phyloP scores from a whole-genome alignment of 2,113 vertebrate genomes.

The Trogon surrucura region DNA sequence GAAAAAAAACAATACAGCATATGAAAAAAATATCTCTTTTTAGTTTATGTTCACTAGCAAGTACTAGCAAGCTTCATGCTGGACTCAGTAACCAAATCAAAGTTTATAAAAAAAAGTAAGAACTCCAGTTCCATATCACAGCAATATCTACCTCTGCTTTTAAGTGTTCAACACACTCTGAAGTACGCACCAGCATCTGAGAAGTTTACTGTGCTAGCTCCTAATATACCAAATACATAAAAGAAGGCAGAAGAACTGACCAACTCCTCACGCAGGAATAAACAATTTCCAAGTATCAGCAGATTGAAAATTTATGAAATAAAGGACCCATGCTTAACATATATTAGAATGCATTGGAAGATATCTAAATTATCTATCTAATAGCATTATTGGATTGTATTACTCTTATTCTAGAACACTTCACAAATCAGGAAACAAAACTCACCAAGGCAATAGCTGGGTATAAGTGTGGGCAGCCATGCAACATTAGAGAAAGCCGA shows the following conservation, averaged over 20 bases:
- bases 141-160: not conserved
- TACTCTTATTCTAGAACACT: not conserved
- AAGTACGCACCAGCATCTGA: not conserved
- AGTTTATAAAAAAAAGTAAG: not conserved
- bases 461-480: constrained; percentile 95
- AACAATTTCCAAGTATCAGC: not conserved
- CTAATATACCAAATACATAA: not conserved
- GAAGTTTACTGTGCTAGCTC: not conserved
- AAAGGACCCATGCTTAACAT: not conserved
- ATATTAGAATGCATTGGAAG: not conserved
- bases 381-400: not conserved
- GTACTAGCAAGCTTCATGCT: not conserved
- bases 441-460: constrained; percentile 96
- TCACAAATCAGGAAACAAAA: not conserved
- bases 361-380: not conserved
- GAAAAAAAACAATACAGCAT: not conserved
- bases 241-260: not conserved
- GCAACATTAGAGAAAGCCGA: constrained; percentile 97
- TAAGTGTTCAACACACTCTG: not conserved
- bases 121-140: not conserved
- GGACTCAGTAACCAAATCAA: not conserved
- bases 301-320: not conserved
- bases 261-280: not conserved
- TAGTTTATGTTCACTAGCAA: not conserved
- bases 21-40: not conserved